Evolutionary conservation across 1,140 invertebrate genomes (phyloP).

Genomic region (Bombus soroeensis): DNA sequence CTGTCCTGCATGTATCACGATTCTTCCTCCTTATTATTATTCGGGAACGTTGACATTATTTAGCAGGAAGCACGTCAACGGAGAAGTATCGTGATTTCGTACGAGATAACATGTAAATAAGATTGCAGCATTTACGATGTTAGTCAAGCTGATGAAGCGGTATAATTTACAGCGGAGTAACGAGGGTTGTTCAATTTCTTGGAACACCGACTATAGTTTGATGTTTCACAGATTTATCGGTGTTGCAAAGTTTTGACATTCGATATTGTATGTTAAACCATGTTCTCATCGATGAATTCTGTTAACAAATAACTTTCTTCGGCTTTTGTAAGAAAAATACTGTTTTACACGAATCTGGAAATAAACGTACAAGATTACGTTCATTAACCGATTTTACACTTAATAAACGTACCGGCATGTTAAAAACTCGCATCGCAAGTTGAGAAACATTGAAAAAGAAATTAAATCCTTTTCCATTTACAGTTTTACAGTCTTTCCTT

Average conservation of each 20-base stretch:
- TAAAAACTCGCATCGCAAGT: too few relatives aligned
- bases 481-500: too few relatives aligned
- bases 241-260: neutral
- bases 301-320: neutral
- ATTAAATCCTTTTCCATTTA: too few relatives aligned
- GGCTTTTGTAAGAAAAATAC: too few relatives aligned
- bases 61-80: neutral
- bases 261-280: neutral
- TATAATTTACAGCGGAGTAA: neutral
- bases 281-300: neutral
- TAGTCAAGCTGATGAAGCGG: neutral
- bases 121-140: neutral
- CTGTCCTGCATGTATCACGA: neutral
- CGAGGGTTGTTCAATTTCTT: neutral
- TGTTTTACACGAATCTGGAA: neutral
- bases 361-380: too few relatives aligned
- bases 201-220: neutral
- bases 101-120: neutral
- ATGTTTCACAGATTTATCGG: neutral
- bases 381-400: too few relatives aligned
- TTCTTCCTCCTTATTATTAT: neutral
- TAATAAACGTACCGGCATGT: too few relatives aligned
- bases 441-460: too few relatives aligned
- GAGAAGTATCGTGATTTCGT: neutral
- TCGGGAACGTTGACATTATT: neutral